Conservation (phyloP, 2,797 vertebrate species). For the Coregonus sp. region DNA sequence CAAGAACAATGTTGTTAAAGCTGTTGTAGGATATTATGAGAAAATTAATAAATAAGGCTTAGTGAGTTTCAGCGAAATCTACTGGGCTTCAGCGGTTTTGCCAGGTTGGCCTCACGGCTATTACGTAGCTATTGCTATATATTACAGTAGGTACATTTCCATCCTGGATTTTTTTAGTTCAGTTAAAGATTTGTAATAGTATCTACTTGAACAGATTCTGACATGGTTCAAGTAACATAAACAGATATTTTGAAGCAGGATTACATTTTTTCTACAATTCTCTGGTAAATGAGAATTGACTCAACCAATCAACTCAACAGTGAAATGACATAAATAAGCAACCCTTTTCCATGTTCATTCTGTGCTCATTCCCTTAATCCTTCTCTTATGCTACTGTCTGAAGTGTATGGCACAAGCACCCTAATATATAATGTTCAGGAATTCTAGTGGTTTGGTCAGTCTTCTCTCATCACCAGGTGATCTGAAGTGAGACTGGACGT, state of each 20-base stretch:
- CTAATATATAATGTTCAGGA: not conserved
- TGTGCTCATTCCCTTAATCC: not conserved
- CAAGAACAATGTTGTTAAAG: not conserved
- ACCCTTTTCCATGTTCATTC: not conserved
- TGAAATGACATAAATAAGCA: not conserved
- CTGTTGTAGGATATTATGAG: not conserved
- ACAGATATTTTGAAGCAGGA: not conserved
- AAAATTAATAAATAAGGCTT: not conserved
- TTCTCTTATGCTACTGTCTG: not conserved
- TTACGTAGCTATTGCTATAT: not conserved
- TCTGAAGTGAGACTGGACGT: not conserved
- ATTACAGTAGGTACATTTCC: not conserved
- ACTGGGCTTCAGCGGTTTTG: not conserved
- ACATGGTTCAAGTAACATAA: not conserved
- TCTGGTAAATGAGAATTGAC: not conserved
- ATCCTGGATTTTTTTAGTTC: not conserved
- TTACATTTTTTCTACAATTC: not conserved
- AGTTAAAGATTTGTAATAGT: not conserved
- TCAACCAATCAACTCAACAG: not conserved
- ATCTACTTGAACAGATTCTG: not conserved
- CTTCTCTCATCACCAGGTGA: not conserved
- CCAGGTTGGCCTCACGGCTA: not conserved
- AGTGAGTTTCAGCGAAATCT: not conserved
- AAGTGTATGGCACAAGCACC: no score
- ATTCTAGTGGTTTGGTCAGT: not conserved